phyloP scores from a whole-genome alignment of 2,113 vertebrate species.

The Anguilla rostrata region DNA sequence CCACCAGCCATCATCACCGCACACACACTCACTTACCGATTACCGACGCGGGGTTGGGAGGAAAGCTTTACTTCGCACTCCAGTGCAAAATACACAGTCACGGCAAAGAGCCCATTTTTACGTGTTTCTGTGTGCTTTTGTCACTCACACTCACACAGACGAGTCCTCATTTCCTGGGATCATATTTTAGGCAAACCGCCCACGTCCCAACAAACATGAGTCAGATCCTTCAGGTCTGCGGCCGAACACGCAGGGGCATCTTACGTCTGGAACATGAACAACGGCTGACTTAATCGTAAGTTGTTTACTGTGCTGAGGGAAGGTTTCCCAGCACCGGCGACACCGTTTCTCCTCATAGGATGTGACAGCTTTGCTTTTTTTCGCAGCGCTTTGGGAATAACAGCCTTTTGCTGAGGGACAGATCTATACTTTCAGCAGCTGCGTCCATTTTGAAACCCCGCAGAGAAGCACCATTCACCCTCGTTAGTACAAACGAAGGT shows the following conservation, averaged over 20 bases:
- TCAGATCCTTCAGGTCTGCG: too few species aligned
- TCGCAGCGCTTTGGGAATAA: slow-evolving; percentile 19
- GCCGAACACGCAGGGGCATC: too few species aligned
- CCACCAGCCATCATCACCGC: too few species aligned
- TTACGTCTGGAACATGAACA: too few species aligned
- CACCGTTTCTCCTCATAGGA: slow-evolving; percentile 27
- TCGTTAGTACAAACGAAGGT: slow-evolving; percentile 14
- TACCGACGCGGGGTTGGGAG: too few species aligned
- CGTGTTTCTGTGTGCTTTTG: neutral
- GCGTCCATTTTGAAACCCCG: slow-evolving; percentile 32
- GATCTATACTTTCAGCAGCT: slow-evolving; percentile 23
- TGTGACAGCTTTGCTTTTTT: slow-evolving; percentile 33
- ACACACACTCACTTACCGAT: too few species aligned
- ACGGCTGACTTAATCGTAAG: too few species aligned
- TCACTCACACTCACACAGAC: neutral
- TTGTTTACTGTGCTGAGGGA: slow-evolving; percentile 1
- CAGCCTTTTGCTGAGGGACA: slow-evolving; percentile 15
- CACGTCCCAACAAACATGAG: neutral
- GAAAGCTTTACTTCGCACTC: too few species aligned
- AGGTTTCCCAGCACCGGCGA: neutral
- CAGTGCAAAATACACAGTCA: too few species aligned
- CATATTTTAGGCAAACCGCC: neutral
- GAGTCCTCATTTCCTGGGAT: neutral
- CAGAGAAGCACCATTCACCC: slow-evolving; percentile 14
- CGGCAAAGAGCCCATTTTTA: neutral